A percentile compares a stretch with the other conserved stretches of the same genome.
Conservation (phyloP, 2,888 invertebrate genomes). For the Tridacna crocea region DNA sequence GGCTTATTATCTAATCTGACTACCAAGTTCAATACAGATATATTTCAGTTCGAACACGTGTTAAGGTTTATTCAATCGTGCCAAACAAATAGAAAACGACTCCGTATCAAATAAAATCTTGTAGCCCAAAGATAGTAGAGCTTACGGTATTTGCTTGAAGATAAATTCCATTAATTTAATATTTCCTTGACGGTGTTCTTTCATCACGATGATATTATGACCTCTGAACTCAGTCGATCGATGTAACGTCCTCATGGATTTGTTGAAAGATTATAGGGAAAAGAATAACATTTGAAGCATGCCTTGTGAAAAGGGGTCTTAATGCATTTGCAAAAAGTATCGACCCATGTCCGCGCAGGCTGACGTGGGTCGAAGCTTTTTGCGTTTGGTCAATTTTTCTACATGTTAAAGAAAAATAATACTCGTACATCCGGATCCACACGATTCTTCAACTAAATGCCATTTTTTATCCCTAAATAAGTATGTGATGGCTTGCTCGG, state of each 20-base stretch:
- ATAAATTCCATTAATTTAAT: conserved; percentile 52
- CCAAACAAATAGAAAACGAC: conserved; percentile 50
- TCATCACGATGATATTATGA: conserved; percentile 14
- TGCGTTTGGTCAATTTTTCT: too few species aligned
- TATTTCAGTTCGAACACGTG: conserved; percentile 59
- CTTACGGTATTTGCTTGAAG: conserved; percentile 45
- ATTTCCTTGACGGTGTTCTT: conserved; percentile 27
- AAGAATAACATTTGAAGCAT: too few species aligned
- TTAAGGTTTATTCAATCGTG: conserved; percentile 52
- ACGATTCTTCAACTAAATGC: too few species aligned
- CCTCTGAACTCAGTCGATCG: neutral
- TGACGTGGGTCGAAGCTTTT: too few species aligned
- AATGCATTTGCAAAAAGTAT: too few species aligned
- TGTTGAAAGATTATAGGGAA: neutral
- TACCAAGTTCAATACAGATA: conserved; percentile 46
- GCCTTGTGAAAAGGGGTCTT: too few species aligned
- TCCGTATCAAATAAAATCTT: conserved; percentile 55
- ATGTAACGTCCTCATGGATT: neutral
- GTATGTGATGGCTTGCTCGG: too few species aligned
- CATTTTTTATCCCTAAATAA: too few species aligned
- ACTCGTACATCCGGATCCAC: too few species aligned
- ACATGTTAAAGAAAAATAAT: too few species aligned
- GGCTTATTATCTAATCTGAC: conserved; percentile 53
- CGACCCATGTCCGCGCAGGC: too few species aligned
- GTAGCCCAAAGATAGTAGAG: conserved; percentile 48